phyloP scores from a whole-genome alignment of 1,140 invertebrate species.

The Drosophila auraria region DNA sequence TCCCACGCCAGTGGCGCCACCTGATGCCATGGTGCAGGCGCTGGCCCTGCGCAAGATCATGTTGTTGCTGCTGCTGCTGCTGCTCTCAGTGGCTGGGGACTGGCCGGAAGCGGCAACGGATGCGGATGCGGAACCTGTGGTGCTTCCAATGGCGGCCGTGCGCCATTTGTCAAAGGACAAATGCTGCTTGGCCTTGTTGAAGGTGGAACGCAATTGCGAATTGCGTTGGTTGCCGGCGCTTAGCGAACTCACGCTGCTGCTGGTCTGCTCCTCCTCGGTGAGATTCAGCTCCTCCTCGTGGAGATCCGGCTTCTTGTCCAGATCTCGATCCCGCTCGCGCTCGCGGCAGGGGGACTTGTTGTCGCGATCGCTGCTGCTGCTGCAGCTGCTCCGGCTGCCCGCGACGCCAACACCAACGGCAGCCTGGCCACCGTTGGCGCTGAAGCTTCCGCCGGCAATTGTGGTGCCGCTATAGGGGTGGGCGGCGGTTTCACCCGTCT shows the following conservation, averaged over 20 bases:
- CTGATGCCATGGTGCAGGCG: slow-evolving; percentile 83
- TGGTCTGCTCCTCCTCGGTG: slow-evolving; percentile 76
- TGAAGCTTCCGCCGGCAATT: slow-evolving; percentile 84
- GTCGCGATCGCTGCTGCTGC: slow-evolving; percentile 67
- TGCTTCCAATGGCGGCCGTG: slow-evolving; percentile 64
- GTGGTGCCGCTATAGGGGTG: slow-evolving; percentile 55
- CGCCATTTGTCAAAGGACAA: slow-evolving; percentile 85
- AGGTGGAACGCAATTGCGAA: slow-evolving; percentile 84
- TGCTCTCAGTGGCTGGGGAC: slow-evolving; percentile 58
- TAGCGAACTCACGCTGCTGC: slow-evolving; percentile 82
- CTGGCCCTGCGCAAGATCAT: slow-evolving; percentile 77
- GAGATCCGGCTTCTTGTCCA: slow-evolving; percentile 15
- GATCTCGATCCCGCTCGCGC: slow-evolving; percentile 26
- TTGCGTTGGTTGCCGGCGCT: slow-evolving; percentile 81
- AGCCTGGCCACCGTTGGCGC: slow-evolving; percentile 81
- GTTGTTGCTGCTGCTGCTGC: slow-evolving; percentile 44
- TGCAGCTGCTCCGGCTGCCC: slow-evolving; percentile 47
- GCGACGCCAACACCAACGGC: slow-evolving; percentile 80
- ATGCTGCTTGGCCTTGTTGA: slow-evolving; percentile 85
- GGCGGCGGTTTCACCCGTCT: slow-evolving; percentile 27
- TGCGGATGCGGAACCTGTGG: slow-evolving; percentile 66
- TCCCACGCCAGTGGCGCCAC: slow-evolving; percentile 20
- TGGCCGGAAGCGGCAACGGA: slow-evolving; percentile 16
- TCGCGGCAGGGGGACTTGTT: slow-evolving; percentile 59
- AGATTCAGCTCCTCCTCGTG: slow-evolving; percentile 59